Conservation (phyloP, 1,140 invertebrate genomes). For the Bombus pascuorum region DNA sequence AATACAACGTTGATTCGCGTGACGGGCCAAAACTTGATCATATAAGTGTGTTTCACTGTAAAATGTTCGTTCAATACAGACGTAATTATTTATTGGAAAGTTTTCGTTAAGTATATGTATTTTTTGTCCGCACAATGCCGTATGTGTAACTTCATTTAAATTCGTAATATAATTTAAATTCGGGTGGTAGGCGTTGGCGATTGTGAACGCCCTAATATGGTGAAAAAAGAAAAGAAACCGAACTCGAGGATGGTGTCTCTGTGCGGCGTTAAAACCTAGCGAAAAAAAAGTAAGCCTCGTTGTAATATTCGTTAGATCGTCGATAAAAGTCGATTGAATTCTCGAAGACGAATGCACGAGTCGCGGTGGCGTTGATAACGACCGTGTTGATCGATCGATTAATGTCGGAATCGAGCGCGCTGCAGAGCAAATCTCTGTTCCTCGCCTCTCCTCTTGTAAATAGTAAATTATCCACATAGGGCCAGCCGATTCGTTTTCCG, state of each 20-base stretch:
- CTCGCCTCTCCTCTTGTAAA: conserved; percentile 57
- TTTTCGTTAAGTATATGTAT: conserved; percentile 6
- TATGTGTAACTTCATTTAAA: conserved; percentile 15
- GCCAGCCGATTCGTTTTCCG: conserved; percentile 21
- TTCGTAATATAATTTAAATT: not conserved
- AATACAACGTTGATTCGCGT: not conserved
- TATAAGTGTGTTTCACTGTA: conserved; percentile 4
- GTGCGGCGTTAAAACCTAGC: not conserved
- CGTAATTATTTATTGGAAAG: conserved; percentile 16
- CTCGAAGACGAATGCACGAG: not conserved
- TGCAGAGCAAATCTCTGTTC: not conserved
- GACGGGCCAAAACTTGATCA: not conserved
- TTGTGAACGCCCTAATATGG: not conserved
- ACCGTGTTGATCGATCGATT: not conserved
- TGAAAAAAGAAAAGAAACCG: not conserved
- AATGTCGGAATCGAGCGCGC: not conserved
- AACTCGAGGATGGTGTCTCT: not conserved
- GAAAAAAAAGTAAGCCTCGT: not conserved
- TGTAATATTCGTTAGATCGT: not conserved
- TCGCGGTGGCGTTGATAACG: not conserved
- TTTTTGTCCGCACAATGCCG: conserved; percentile 21
- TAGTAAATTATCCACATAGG: conserved; percentile 66
- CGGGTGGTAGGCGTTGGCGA: not conserved
- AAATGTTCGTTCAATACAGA: conserved; percentile 21
- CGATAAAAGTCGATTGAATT: not conserved